Evolutionary conservation across 2,888 invertebrate genomes (phyloP), one percentile per base, ranked within the genome.

Genomic region (Macrosoma leucophasiata): DNA sequence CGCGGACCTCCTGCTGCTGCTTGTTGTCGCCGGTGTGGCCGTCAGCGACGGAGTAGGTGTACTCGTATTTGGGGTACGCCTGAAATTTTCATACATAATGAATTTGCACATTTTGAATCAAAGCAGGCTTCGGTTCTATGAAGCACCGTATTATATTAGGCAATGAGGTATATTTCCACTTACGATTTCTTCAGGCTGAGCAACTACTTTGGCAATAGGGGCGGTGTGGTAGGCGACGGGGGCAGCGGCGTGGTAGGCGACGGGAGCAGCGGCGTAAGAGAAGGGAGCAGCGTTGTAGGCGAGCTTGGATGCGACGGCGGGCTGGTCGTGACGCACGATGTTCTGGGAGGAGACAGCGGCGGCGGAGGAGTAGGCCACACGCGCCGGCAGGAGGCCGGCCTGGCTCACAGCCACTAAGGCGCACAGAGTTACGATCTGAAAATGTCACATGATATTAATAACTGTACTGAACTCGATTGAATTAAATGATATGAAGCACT

Each of bases 21-120:
- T 87, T 86, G 65, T 82, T 74, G 70, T 87, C 87, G 25, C 86
- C 86, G 58, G 86, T 86, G 63, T 86, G 84, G 11, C 77, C 67
- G 57, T 87, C 87, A 43, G 84, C 73, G 1, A 87, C 87, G 13
- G 84, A 84, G 72, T 87, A 87, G 34, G 68, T 72, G 74, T 73
- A 87, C 52, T 85, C 77, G 62, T 82, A 84, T 53, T 72, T 73
- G 43, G 82, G 84, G 62, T 79, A 59, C 1, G 81, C 64, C 75
- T 79, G 50, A 3, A 28, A 44, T n/a, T n/a, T n/a, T n/a, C n/a
- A 10, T 1, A 27, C 24, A 14, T 7, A 7, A 15, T 7, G 8
- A 23, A 12, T 4, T 7, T 23, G 20, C 3, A 14, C 13, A 12
- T 15, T n/a, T n/a, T n/a, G n/a, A n/a, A n/a, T n/a, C n/a, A n/a